Conservation (phyloP, 2,113 vertebrate species). For the Gymnogyps californianus region DNA sequence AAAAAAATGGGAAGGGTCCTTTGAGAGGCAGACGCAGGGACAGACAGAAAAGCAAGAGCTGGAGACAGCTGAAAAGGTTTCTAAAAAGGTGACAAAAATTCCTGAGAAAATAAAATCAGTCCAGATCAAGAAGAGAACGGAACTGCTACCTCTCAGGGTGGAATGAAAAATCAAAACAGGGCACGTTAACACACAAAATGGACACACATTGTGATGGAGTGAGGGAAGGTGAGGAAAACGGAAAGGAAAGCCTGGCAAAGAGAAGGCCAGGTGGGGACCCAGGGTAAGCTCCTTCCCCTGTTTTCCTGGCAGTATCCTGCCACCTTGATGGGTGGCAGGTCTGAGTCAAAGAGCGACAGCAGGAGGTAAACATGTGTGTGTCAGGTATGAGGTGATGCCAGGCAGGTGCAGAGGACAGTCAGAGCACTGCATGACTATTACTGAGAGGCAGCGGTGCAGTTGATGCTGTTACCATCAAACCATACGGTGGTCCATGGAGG, state of each 20-base stretch:
- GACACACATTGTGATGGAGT: background rate
- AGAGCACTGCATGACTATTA: background rate
- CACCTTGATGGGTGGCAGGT: background rate
- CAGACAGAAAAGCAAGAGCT: background rate
- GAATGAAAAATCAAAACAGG: background rate
- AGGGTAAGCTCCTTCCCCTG: background rate
- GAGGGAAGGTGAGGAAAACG: background rate
- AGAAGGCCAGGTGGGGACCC: background rate
- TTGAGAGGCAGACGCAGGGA: background rate
- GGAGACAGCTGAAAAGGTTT: background rate
- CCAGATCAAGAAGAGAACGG: background rate
- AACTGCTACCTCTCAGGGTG: background rate
- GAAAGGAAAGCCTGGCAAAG: background rate
- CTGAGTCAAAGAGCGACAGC: background rate
- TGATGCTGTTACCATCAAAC: background rate
- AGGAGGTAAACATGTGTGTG: background rate
- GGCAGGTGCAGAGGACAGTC: background rate
- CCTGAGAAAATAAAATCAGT: background rate
- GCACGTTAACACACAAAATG: background rate
- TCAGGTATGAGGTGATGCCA: background rate
- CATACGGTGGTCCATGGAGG: background rate
- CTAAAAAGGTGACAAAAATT: background rate
- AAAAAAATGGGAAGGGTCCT: background rate
- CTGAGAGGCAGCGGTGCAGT: rapidly evolving
- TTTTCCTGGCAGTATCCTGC: background rate